Percentiles rank a stretch among this genome's conserved stretches.
Evolutionary conservation across 2,113 vertebrate genomes (phyloP).

Genomic region (crab-eating macaque (Macaca fascicularis)): DNA sequence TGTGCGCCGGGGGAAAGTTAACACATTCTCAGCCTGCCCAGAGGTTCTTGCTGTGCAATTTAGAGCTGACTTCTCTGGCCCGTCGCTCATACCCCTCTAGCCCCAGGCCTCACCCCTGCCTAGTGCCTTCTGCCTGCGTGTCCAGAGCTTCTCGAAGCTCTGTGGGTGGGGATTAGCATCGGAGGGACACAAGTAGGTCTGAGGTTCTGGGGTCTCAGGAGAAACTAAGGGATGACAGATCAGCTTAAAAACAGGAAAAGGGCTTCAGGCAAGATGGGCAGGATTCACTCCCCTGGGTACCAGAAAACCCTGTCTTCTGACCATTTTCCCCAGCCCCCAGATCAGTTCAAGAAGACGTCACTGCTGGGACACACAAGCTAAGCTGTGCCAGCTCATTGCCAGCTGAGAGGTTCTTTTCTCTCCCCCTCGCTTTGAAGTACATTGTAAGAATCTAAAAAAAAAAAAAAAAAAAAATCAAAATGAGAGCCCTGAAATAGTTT

Average conservation of each 20-base stretch:
- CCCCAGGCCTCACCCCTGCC: not conserved
- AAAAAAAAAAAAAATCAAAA: constrained; percentile 47
- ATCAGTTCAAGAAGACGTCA: not conserved
- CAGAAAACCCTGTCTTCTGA: not conserved
- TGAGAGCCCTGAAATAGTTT: constrained; percentile 32
- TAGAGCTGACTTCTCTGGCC: not conserved
- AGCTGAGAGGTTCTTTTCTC: not conserved
- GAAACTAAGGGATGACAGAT: not conserved
- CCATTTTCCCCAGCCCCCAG: not conserved
- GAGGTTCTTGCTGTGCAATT: too few species aligned
- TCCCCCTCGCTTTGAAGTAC: constrained; percentile 13
- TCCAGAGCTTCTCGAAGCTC: not conserved
- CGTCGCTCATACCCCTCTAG: rapidly evolving
- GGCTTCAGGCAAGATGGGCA: not conserved
- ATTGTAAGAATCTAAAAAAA: constrained; percentile 28
- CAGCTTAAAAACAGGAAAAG: not conserved
- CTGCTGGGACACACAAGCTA: not conserved
- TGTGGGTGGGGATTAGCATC: not conserved
- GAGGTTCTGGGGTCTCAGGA: not conserved
- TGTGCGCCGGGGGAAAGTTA: too few species aligned
- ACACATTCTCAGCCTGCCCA: not conserved
- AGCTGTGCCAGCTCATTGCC: not conserved
- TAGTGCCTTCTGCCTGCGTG: not conserved
- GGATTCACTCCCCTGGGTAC: not conserved
- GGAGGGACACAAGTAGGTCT: not conserved